These are phyloP conservation scores for Ceyx cyanopectus DNA, from an alignment of 2,113 vertebrate genomes.

Conservation along the genomic window DNA sequence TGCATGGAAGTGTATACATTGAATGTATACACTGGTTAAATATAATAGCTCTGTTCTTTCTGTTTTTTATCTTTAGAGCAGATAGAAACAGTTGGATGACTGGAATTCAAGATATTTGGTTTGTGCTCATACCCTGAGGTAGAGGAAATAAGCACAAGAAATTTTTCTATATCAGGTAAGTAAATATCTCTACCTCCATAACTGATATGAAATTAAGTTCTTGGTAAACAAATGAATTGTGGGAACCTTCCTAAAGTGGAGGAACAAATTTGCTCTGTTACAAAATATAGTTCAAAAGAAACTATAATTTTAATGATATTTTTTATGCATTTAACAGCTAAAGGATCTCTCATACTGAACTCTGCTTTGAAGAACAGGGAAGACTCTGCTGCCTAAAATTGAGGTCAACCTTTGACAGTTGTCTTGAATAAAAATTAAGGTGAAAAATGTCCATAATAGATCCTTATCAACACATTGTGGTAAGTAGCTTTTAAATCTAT, in stretches of 20 bases:
- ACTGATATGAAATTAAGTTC: background rate
- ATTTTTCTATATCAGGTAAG: background rate
- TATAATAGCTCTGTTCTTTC: background rate
- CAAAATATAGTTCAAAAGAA: background rate
- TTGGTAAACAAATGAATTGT: background rate
- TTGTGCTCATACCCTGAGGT: background rate
- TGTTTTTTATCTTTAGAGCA: background rate
- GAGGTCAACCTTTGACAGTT: background rate
- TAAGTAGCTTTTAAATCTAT: conserved; percentile 77
- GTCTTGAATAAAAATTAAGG: background rate
- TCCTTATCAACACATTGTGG: conserved; percentile 91
- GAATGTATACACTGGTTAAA: background rate
- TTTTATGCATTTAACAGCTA: conserved; percentile 17
- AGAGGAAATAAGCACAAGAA: background rate
- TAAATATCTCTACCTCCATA: background rate
- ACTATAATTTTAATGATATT: background rate
- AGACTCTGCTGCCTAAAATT: background rate
- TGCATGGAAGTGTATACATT: background rate
- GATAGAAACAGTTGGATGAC: background rate
- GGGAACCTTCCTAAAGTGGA: background rate
- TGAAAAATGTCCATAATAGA: conserved; percentile 87
- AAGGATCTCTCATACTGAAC: conserved; percentile 16
- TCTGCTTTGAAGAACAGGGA: background rate
- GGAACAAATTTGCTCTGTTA: background rate
- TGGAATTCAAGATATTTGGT: background rate